Percentiles rank a stretch among this genome's conserved stretches.
phyloP scores from a whole-genome alignment of 1,140 invertebrate species.

The Drosophila punjabiensis region DNA sequence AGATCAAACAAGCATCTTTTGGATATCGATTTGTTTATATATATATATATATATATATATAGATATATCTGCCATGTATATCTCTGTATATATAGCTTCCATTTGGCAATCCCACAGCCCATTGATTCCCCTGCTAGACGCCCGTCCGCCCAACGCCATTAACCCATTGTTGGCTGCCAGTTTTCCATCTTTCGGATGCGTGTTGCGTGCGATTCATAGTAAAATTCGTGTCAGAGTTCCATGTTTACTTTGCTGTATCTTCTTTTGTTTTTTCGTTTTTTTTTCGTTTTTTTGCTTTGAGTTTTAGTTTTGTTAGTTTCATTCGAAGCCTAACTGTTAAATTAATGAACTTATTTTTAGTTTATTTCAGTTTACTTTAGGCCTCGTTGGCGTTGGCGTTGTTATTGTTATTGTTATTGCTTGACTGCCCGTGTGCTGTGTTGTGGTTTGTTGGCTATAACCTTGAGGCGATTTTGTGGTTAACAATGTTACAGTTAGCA shows the following conservation, averaged over 20 bases:
- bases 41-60: neutral
- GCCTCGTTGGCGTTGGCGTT: conserved; percentile 34
- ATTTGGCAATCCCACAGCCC: conserved; percentile 9
- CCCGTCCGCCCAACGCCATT: conserved; percentile 1
- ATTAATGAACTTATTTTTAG: conserved; percentile 63
- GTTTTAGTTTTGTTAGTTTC: conserved; percentile 59
- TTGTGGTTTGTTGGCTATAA: conserved; percentile 59
- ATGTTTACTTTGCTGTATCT: conserved; percentile 47
- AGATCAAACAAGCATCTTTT: neutral
- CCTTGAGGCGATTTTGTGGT: conserved; percentile 67
- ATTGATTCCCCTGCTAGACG: neutral
- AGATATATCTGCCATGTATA: too few species aligned
- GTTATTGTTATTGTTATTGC: conserved; percentile 31
- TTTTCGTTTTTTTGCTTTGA: conserved; percentile 1
- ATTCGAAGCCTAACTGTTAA: conserved; percentile 67
- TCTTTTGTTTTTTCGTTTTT: conserved; percentile 1
- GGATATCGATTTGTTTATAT: neutral
- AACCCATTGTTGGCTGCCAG: conserved; percentile 22
- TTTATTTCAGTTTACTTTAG: conserved; percentile 51
- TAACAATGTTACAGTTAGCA: conserved; percentile 55
- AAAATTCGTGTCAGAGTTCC: conserved; percentile 55
- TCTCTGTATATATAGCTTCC: neutral
- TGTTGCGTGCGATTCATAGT: conserved; percentile 50
- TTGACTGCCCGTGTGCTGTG: conserved; percentile 31
- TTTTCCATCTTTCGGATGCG: conserved; percentile 46